These are phyloP conservation scores for Drosophila lacicola DNA, from an alignment of 2,888 invertebrate genomes.

Conservation along the genomic window DNA sequence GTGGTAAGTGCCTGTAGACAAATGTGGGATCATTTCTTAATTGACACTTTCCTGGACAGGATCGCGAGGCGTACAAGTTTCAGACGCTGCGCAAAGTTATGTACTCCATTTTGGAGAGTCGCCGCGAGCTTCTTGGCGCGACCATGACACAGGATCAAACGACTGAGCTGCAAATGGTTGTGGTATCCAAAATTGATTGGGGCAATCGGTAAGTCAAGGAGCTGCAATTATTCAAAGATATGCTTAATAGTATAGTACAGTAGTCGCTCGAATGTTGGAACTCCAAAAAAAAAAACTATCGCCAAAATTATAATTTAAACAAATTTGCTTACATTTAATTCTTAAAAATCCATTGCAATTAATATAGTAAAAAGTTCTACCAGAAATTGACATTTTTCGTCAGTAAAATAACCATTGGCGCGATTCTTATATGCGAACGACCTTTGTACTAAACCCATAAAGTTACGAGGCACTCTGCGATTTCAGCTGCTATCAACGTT, in stretches of 20 bases:
- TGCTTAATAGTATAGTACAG: too few species aligned
- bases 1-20: slow-evolving; percentile 88
- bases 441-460: background rate
- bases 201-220: slow-evolving; percentile 92
- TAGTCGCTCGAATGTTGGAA: too few species aligned
- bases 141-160: slow-evolving; percentile 97
- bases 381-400: too few species aligned
- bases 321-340: too few species aligned
- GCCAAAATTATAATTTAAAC: too few species aligned
- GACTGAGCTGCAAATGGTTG: slow-evolving; percentile 92
- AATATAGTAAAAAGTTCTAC: too few species aligned
- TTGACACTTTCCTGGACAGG: slow-evolving; percentile 86
- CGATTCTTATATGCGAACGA: background rate
- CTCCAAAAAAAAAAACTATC: too few species aligned
- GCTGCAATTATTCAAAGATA: background rate
- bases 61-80: slow-evolving; percentile 93
- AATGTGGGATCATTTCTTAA: too few species aligned
- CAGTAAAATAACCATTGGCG: too few species aligned
- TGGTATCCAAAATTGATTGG: slow-evolving; percentile 97
- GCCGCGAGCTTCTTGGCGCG: slow-evolving; percentile 93
- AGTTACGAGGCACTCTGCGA: background rate
- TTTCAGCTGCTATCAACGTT: background rate
- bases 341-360: too few species aligned
- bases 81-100: slow-evolving; percentile 94
- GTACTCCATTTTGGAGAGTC: slow-evolving; percentile 94